Conservation (phyloP, 2,888 invertebrate genomes). For the Microctonus brassicae region DNA sequence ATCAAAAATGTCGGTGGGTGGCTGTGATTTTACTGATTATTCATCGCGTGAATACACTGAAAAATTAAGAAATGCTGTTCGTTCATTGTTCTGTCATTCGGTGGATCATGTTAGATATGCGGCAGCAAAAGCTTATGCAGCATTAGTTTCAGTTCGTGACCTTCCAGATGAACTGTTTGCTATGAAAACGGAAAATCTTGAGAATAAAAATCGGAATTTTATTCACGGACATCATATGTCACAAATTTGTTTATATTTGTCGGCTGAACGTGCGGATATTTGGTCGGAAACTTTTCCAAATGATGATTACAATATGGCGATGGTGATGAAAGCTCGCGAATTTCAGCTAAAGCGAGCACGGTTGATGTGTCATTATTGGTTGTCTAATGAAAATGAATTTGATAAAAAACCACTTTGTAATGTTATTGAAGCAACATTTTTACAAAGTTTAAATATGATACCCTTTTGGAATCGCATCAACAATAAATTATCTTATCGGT, state of each 20-base stretch:
- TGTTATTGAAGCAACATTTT: conserved; percentile 17
- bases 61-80: conserved; percentile 44
- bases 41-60: conserved; percentile 45
- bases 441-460: conserved; percentile 6
- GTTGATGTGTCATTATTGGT: not conserved
- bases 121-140: conserved; percentile 62
- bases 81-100: conserved; percentile 51
- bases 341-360: not conserved
- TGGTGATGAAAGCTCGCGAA: not conserved
- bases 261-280: not conserved
- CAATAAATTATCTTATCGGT: not conserved
- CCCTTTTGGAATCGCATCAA: not conserved
- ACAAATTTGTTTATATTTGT: conserved; percentile 43
- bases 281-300: not conserved
- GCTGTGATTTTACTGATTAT: conserved; percentile 56
- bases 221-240: conserved; percentile 58
- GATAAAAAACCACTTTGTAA: not conserved
- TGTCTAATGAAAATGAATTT: not conserved
- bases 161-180: conserved; percentile 46
- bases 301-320: not conserved
- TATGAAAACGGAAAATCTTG: conserved; percentile 39
- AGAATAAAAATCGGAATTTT: conserved; percentile 48
- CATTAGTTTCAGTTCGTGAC: conserved; percentile 51
- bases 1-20: conserved; percentile 65
- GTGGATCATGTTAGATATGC: conserved; percentile 58